Evolutionary conservation across 2,888 invertebrate genomes (phyloP).

Genomic region (Polylopha cassiicola): DNA sequence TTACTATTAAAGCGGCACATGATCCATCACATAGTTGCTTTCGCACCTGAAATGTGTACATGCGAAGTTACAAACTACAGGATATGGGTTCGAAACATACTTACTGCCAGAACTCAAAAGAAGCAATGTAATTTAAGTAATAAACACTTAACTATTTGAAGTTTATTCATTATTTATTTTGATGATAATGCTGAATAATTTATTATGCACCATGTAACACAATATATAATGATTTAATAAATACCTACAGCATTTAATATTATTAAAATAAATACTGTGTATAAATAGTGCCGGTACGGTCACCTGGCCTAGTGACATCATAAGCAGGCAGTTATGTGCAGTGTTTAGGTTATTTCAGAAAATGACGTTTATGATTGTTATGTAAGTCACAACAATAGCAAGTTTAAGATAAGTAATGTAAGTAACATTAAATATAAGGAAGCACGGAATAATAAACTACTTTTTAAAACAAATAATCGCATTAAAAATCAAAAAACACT

Average conservation of each 20-base stretch:
- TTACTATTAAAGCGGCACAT: constrained; percentile 57
- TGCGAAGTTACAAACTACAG: too few relatives aligned
- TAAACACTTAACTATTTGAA: too few relatives aligned
- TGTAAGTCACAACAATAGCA: constrained; percentile 64
- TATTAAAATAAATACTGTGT: too few relatives aligned
- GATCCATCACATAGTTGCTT: constrained; percentile 58
- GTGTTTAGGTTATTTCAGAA: constrained; percentile 56
- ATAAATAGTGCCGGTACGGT: too few relatives aligned
- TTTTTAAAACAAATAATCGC: constrained; percentile 9
- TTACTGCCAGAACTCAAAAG: too few relatives aligned
- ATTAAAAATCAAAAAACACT: constrained; percentile 35
- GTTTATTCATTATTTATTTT: too few relatives aligned
- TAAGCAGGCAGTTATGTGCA: constrained; percentile 25
- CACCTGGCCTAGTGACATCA: constrained; percentile 11
- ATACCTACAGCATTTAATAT: too few relatives aligned
- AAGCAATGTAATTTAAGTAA: too few relatives aligned
- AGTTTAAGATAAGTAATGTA: constrained; percentile 34
- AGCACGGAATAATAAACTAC: background rate
- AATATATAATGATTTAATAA: too few relatives aligned
- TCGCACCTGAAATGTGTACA: constrained; percentile 41
- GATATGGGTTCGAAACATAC: too few relatives aligned
- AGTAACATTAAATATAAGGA: background rate
- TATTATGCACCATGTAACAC: too few relatives aligned
- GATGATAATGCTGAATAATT: too few relatives aligned
- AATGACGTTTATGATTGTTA: constrained; percentile 65